Conservation (phyloP, 2,113 vertebrate genomes). For the Semicossyphus pulcher region DNA sequence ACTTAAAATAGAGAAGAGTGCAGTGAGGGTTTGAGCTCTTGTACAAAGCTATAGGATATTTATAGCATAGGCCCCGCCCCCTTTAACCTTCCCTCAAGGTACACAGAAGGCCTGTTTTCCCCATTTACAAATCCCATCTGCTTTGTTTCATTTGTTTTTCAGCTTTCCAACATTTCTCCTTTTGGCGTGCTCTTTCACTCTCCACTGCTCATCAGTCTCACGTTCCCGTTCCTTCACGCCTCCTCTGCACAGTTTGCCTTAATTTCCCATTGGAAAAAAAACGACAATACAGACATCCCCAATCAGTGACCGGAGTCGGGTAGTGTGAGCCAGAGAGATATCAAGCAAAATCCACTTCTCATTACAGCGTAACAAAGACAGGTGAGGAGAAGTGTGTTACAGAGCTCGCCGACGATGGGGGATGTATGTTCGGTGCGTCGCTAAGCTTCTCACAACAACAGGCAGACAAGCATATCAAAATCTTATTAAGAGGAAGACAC, state of each 20-base stretch:
- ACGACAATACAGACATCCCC: slow-evolving; percentile 1
- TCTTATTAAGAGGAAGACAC: slow-evolving; percentile 32
- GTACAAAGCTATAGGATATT: not conserved
- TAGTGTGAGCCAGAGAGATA: slow-evolving; percentile 26
- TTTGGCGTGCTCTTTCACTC: not conserved
- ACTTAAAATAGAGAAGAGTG: not conserved
- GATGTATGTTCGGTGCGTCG: slow-evolving; percentile 24
- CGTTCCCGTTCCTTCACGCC: not conserved
- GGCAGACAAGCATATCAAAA: slow-evolving; percentile 34
- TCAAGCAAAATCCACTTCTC: slow-evolving; percentile 21
- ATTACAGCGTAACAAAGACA: slow-evolving; percentile 51
- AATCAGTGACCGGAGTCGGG: not conserved
- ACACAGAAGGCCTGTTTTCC: not conserved
- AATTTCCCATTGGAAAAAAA: slow-evolving; percentile 47
- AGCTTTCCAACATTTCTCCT: not conserved
- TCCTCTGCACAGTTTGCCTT: not conserved
- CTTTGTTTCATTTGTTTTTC: no score
- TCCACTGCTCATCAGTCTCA: not conserved
- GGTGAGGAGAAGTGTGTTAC: slow-evolving; percentile 19
- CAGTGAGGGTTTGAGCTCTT: not conserved
- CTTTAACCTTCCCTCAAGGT: slow-evolving; percentile 10
- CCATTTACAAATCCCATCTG: slow-evolving; percentile 4
- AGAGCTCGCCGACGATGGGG: not conserved
- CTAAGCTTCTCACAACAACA: slow-evolving; percentile 12
- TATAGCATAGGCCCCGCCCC: not conserved